These are phyloP conservation scores for Bombus vancouverensis DNA, from an alignment of 1,140 invertebrate species.

Conservation along the genomic window DNA sequence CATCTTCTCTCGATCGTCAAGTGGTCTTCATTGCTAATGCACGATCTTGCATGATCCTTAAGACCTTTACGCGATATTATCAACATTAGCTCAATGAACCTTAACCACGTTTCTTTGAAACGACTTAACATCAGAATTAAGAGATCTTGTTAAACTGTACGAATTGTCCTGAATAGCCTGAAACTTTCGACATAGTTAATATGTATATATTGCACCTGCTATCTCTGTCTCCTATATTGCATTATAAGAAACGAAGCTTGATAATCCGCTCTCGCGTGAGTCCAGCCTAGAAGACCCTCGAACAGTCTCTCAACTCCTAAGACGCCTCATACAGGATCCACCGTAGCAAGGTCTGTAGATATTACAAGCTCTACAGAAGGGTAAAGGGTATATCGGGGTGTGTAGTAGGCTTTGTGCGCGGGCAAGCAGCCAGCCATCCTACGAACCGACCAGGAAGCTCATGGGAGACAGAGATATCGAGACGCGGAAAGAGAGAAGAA, in stretches of 20 bases:
- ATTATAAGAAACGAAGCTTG: background rate
- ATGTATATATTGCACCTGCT: background rate
- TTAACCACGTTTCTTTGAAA: too few species aligned
- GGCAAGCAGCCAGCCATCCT: slow-evolving; percentile 43
- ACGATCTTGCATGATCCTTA: too few species aligned
- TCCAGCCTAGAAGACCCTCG: background rate
- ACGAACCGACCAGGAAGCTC: background rate
- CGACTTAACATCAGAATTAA: too few species aligned
- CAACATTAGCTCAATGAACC: too few species aligned
- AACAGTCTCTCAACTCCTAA: slow-evolving; percentile 6
- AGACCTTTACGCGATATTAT: too few species aligned
- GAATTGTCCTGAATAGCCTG: too few species aligned
- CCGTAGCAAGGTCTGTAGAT: slow-evolving; percentile 12
- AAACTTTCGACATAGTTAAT: background rate
- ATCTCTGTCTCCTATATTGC: background rate
- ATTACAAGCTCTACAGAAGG: slow-evolving; percentile 30
- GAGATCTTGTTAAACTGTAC: too few species aligned
- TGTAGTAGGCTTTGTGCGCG: slow-evolving; percentile 38
- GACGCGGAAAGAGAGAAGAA: background rate
- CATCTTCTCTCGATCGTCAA: too few species aligned
- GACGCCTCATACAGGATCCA: slow-evolving; percentile 10
- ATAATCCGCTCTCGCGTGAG: background rate
- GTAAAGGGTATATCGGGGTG: background rate
- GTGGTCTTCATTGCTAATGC: too few species aligned
- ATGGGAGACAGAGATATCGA: background rate